Base-by-base conservation (phyloP, 2,888 invertebrate species). In the Balanococcus diminutus region DNA sequence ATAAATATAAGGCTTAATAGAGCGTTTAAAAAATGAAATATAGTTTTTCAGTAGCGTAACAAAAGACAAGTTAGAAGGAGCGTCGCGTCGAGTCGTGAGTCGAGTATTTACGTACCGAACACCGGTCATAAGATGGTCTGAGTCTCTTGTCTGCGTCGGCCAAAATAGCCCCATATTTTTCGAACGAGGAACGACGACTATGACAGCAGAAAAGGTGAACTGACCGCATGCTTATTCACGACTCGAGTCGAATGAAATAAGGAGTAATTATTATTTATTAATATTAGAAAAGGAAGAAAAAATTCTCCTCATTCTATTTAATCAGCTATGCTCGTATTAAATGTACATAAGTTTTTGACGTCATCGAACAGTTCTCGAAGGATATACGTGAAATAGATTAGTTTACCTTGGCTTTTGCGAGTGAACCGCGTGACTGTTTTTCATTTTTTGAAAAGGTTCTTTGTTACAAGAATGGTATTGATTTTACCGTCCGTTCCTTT, bases 381-480 rank as follows among this genome's bases (percentile, higher is more conserved):
- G 72, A 42, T 42, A 61, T 61, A 72, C 72, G 72, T 16, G 72
- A 72, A 72, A 72, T 72, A 72, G 72, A 72, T 72, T 72, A 72
- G 72, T 72, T 72, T 72, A 72, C 72, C 72, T 72, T 72, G 72
- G 72, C 72, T 31, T 72, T 72, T 72, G 72, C 28, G 72, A 31
- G 72, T 31, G 72, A 72, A 31, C 72, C 28, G 72, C 72, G 72
- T 72, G 72, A 72, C 72, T 72, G 72, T 72, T 72, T 72, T 72
- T 72, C 72, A 72, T 72, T 72, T 72, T 72, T 72, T 72, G 28
- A 31, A 72, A 72, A 72, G 72, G 72, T 28, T 72, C 72, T 31
- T 72, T 72, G 72, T 72, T 72, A 72, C 72, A 72, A 72, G 31
- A 72, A 22, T 72, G 72, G 72, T 72, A 72, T 72, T 72, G 72